These are phyloP conservation scores for Fukomys damarensis DNA, from an alignment of 2,113 vertebrate genomes.

Conservation along the genomic window DNA sequence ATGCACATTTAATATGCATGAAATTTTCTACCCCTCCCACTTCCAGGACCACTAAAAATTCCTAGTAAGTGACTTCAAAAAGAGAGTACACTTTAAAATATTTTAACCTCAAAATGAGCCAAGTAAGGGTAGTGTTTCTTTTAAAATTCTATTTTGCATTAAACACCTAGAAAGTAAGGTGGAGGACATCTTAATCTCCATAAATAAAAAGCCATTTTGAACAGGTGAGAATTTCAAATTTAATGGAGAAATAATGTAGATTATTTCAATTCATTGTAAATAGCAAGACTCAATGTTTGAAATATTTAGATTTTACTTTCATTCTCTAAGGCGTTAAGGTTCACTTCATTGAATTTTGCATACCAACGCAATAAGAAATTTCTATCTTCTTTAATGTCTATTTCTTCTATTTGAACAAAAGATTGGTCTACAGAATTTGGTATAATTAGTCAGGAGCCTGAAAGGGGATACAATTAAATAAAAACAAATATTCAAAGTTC, in stretches of 20 bases:
- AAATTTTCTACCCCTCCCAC: not conserved
- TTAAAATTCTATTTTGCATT: slow-evolving; percentile 25
- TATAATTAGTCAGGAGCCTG: slow-evolving; percentile 21
- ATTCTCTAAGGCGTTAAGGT: not conserved
- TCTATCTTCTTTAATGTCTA: not conserved
- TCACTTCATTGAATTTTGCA: slow-evolving; percentile 23
- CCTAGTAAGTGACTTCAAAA: not conserved
- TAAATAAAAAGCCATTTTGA: not conserved
- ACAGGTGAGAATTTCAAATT: not conserved
- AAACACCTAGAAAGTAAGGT: slow-evolving; percentile 18
- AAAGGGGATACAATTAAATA: not conserved
- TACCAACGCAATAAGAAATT: not conserved
- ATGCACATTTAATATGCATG: slow-evolving; percentile 45
- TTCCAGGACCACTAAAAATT: slow-evolving; percentile 32
- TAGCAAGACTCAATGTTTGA: not conserved
- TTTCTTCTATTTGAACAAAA: slow-evolving; percentile 11
- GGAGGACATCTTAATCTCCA: not conserved
- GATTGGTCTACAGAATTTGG: not conserved
- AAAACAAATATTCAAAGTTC: slow-evolving; percentile 28
- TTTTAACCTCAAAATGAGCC: slow-evolving; percentile 3
- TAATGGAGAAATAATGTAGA: not conserved
- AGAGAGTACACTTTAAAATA: slow-evolving; percentile 5
- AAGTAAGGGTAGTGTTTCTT: not conserved
- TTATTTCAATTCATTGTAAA: not conserved
- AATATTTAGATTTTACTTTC: not conserved